Base-by-base conservation (phyloP, 1,140 invertebrate genomes). In the Daktulosphaira vitifoliae region DNA sequence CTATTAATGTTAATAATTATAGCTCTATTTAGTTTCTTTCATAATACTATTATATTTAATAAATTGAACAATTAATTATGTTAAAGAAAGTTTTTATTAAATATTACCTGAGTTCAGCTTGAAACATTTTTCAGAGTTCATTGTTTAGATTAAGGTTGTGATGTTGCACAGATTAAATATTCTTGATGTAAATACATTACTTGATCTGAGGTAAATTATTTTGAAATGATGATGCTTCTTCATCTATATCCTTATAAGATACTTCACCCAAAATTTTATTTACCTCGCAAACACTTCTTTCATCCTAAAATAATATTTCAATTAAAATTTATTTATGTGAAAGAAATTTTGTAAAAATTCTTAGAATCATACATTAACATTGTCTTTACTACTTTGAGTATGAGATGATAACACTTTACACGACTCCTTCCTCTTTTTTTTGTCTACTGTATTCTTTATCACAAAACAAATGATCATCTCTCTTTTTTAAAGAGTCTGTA, bases 121-220 rank as follows among this genome's bases (percentile, higher is more conserved):
- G 51, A 72, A 94, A 94, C 69, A 90, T 87, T 71, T 82, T 82
- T 66, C 84, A 87, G 67, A 93, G 76, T 77, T 95, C 92, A 77
- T 89, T 88, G 59, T 86, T 84, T 29, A 85, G 81, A 78, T 91
- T 92, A 3, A 95, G 76, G 74, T 89, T 78, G 72, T 86, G 89
- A 56, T 81, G 77, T 51, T 89, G 83, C 3, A 89, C 76, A 26
- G 71, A 76, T 9, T 90, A 71, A 37, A 84, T 73, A 56, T 77
- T 74, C 56, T 82, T 80, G 2, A 48, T 46, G 44, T 15, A 62
- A 20, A 62, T 22, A 9, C 38, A 48, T 15, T 66, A 69, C 3
- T 65, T n/a, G n/a, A n/a, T n/a, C n/a, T n/a, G n/a, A n/a, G n/a
- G n/a, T n/a, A n/a, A n/a, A n/a, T n/a, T 59, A 22, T 15, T 44